These are phyloP conservation scores for Capromys pilorides DNA, from an alignment of 2,797 vertebrate species.

Conservation along the genomic window DNA sequence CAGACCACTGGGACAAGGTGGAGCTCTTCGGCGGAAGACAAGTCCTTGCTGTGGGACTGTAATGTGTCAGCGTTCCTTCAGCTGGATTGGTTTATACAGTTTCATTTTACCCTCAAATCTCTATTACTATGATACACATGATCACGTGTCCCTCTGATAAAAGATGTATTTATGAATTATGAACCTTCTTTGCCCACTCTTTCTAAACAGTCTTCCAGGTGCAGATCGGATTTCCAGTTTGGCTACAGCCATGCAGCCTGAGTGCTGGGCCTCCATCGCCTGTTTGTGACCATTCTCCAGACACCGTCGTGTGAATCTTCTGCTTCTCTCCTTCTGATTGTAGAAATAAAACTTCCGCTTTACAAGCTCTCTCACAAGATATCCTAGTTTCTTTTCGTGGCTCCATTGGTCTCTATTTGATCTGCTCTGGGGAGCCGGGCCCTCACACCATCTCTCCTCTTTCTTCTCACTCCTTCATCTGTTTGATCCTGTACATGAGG, in stretches of 20 bases:
- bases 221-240: conserved; percentile 3
- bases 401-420: neutral
- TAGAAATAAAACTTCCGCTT: neutral
- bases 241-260: neutral
- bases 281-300: neutral
- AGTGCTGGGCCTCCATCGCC: neutral
- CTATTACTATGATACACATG: neutral
- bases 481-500: neutral
- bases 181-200: neutral
- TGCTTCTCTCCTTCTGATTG: neutral
- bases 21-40: neutral
- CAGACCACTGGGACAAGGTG: neutral
- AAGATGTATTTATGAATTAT: neutral
- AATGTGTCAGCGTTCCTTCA: neutral
- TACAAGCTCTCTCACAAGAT: neutral
- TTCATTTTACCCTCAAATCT: neutral
- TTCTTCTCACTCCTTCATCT: neutral
- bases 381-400: neutral
- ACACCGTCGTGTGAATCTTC: neutral
- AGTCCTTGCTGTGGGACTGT: neutral
- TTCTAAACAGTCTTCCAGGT: neutral
- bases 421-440: neutral
- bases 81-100: neutral
- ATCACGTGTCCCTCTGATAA: neutral
- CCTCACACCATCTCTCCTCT: neutral